A percentile compares a stretch with the other conserved stretches of the same genome.
These are phyloP conservation scores for Semaprochilodus insignis DNA, from an alignment of 2,797 vertebrate species.

Conservation along the genomic window DNA sequence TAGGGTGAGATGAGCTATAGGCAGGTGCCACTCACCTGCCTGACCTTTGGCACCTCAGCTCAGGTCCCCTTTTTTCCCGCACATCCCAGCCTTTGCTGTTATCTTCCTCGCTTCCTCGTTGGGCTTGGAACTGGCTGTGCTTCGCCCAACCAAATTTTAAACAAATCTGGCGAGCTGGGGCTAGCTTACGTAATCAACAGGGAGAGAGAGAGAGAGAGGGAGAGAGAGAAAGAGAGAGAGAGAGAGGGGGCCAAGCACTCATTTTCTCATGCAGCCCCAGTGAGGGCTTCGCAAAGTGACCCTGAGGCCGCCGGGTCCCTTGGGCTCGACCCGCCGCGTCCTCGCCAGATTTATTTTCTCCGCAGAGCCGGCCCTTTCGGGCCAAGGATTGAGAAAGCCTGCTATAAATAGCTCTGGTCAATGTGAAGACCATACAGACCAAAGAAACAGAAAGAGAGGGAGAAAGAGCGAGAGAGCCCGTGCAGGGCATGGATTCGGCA, in stretches of 20 bases:
- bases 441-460: slow-evolving; percentile 2
- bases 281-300: slow-evolving; percentile 49
- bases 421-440: slow-evolving; percentile 46
- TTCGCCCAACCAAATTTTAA: slow-evolving; percentile 78
- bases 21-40: slow-evolving; percentile 21
- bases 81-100: slow-evolving; percentile 62
- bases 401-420: slow-evolving; percentile 57
- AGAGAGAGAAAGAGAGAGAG: slow-evolving; percentile 31
- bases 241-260: slow-evolving; percentile 60
- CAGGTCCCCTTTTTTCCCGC: slow-evolving; percentile 51
- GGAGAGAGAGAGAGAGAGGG: neutral
- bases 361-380: slow-evolving; percentile 47
- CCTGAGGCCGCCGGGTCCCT: slow-evolving; percentile 46
- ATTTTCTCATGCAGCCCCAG: slow-evolving; percentile 58
- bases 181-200: slow-evolving; percentile 71
- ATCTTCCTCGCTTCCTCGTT: slow-evolving; percentile 69
- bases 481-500: slow-evolving; percentile 51
- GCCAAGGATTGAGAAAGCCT: slow-evolving; percentile 36
- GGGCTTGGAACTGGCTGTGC: slow-evolving; percentile 61
- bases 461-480: slow-evolving; percentile 1
- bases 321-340: slow-evolving; percentile 35
- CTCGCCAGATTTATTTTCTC: slow-evolving; percentile 53
- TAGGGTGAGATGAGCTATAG: neutral
- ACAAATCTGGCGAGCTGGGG: slow-evolving; percentile 75
- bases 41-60: neutral